phyloP scores from a whole-genome alignment of 1,140 invertebrate species.

The Penaeus vannamei region DNA sequence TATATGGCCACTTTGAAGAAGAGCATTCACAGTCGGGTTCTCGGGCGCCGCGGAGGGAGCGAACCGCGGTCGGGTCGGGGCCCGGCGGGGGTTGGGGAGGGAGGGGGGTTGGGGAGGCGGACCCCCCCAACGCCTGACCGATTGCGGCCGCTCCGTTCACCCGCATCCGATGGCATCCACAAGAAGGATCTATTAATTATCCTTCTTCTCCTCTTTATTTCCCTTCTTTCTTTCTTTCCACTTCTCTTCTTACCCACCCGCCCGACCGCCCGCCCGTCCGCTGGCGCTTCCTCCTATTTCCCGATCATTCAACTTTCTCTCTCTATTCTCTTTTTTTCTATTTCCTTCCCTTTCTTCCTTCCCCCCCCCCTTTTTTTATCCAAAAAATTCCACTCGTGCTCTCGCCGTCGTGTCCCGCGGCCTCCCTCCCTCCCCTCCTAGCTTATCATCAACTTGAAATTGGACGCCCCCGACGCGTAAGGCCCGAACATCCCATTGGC shows the following conservation, averaged over 20 bases:
- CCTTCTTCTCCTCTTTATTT: no score
- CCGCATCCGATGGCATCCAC: neutral
- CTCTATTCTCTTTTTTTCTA: neutral
- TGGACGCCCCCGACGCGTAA: constrained; percentile 46
- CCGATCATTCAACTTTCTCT: neutral
- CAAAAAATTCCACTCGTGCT: neutral
- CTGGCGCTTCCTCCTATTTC: neutral
- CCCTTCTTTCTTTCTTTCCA: no score
- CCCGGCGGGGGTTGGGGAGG: no score
- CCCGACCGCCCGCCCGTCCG: neutral
- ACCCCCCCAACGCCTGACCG: no score
- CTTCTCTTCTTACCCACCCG: neutral
- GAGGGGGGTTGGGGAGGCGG: no score
- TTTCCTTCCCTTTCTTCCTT: neutral
- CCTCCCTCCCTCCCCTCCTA: neutral
- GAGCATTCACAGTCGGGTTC: no score
- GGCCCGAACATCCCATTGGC: constrained; percentile 59
- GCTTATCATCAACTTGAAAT: constrained; percentile 65
- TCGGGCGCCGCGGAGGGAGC: no score
- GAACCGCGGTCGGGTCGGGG: no score
- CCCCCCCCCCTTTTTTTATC: neutral
- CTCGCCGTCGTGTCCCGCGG: no score
- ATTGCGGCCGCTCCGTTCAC: neutral
- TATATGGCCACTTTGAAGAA: no score
- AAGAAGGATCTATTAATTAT: neutral